Evolutionary conservation across 2,797 vertebrate genomes (phyloP).

Genomic region (Acanthornis magna): DNA sequence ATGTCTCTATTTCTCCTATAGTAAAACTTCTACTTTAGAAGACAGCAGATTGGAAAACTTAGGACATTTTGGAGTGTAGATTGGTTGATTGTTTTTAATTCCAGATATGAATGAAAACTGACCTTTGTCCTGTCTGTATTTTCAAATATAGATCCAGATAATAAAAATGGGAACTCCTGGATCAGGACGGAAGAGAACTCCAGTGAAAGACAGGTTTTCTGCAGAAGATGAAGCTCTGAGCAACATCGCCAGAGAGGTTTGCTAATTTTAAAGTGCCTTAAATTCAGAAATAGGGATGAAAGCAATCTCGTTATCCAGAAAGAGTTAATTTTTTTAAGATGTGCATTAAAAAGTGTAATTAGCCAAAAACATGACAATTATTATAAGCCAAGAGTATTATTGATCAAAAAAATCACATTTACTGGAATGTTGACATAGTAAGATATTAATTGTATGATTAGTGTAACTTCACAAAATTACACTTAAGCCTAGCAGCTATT

Average conservation of each 20-base stretch:
- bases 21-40: background rate
- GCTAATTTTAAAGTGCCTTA: slow-evolving; percentile 36
- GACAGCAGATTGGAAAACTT: background rate
- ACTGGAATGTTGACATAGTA: background rate
- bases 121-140: background rate
- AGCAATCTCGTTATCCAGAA: background rate
- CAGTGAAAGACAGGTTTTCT: slow-evolving; percentile 95
- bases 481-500: background rate
- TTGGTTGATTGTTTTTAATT: slow-evolving; percentile 23
- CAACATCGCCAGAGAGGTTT: slow-evolving; percentile 95
- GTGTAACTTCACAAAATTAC: background rate
- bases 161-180: slow-evolving; percentile 94
- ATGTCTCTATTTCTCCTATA: background rate
- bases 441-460: background rate
- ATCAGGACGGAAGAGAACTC: slow-evolving; percentile 93
- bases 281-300: background rate
- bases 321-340: background rate
- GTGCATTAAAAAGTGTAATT: background rate
- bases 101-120: slow-evolving; percentile 24
- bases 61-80: background rate
- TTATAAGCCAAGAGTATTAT: background rate
- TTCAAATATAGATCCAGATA: slow-evolving; percentile 17
- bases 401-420: background rate
- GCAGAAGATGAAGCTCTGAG: slow-evolving; percentile 97
- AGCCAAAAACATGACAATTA: background rate